Percentiles rank a stretch among this genome's conserved stretches.
These are phyloP conservation scores for Cephalotes varians DNA, from an alignment of 2,888 invertebrate genomes.

Conservation along the genomic window DNA sequence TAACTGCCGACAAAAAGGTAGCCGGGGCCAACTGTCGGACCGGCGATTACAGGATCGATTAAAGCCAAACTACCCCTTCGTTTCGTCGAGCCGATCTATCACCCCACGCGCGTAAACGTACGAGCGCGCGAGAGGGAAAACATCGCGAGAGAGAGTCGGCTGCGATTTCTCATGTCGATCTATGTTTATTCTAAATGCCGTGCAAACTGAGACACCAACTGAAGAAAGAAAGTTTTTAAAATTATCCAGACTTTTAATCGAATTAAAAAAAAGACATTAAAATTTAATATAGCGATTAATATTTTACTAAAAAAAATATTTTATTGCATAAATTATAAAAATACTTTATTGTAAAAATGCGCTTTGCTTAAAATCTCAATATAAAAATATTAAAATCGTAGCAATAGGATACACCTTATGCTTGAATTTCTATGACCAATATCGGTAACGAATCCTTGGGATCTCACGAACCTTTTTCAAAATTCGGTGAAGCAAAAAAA, in stretches of 20 bases:
- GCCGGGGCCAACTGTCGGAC: conserved; percentile 85
- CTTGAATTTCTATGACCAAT: conserved; percentile 34
- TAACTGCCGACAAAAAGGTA: conserved; percentile 84
- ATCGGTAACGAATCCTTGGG: conserved; percentile 58
- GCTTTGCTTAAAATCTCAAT: neutral
- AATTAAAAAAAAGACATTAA: neutral
- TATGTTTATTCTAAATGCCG: conserved; percentile 45
- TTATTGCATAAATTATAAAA: neutral
- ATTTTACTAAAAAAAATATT: neutral
- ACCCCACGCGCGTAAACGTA: conserved; percentile 78
- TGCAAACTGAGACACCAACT: neutral
- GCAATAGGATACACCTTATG: neutral
- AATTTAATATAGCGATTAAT: neutral
- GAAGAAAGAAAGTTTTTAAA: conserved; percentile 3
- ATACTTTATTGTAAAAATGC: neutral
- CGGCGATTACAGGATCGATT: conserved; percentile 86
- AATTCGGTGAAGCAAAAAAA: conserved; percentile 61
- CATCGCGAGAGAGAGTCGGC: conserved; percentile 59
- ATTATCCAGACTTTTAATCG: neutral
- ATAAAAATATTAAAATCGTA: conserved; percentile 33
- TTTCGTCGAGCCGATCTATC: conserved; percentile 85
- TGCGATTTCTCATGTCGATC: conserved; percentile 58
- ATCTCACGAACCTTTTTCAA: conserved; percentile 62
- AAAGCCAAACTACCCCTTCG: conserved; percentile 86
- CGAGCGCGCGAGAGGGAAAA: conserved; percentile 65